Conservation (phyloP, 2,113 vertebrate species). For the Dissostichus mawsoni region DNA sequence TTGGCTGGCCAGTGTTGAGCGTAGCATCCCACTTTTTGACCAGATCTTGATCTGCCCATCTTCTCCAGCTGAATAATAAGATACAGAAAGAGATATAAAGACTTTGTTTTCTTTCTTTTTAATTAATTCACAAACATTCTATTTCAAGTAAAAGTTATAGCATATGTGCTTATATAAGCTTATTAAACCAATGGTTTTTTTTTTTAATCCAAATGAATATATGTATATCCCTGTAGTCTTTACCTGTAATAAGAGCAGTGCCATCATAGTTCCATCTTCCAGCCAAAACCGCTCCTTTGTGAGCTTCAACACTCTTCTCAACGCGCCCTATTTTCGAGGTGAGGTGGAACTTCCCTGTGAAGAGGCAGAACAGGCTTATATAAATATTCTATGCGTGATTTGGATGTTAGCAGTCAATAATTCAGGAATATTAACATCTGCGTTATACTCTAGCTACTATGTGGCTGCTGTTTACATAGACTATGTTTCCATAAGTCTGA, state of each 20-base stretch:
- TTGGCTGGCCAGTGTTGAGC: constrained; percentile 94
- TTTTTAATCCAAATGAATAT: neutral
- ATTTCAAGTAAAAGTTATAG: too few species aligned
- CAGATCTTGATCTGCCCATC: constrained; percentile 99
- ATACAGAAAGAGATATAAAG: neutral
- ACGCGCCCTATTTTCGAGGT: constrained; percentile 92
- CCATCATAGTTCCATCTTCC: constrained; percentile 97
- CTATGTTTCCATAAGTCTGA: neutral
- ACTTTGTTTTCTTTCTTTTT: neutral
- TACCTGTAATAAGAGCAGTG: constrained; percentile 95
- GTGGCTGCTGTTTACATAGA: neutral
- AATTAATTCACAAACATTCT: neutral
- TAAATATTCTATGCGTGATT: neutral
- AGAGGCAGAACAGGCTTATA: constrained; percentile 18
- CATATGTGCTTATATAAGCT: too few species aligned
- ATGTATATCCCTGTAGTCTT: neutral
- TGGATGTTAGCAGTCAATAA: constrained; percentile 1
- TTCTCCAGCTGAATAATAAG: constrained; percentile 89
- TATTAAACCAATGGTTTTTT: too few species aligned
- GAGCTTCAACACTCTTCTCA: constrained; percentile 96
- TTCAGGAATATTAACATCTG: neutral
- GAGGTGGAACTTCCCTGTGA: constrained; percentile 94
- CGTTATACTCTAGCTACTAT: neutral
- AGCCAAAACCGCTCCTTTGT: constrained; percentile 93
- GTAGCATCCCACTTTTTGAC: constrained; percentile 98